Conservation (phyloP, 2,797 vertebrate genomes). For the Sparidentex hasta region DNA sequence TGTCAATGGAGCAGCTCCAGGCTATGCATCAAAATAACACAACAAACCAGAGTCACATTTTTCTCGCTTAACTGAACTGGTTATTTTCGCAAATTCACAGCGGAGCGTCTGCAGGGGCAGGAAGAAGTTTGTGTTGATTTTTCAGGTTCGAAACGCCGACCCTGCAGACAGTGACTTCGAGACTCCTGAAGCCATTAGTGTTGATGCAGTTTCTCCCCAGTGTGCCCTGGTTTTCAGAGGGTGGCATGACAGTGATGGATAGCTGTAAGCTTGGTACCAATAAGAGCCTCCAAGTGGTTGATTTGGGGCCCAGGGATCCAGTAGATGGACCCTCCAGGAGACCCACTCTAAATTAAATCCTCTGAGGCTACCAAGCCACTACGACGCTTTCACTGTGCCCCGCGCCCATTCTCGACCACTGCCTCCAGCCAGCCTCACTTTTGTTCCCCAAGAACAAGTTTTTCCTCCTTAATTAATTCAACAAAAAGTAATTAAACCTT, state of each 20-base stretch:
- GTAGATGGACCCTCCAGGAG: conserved; percentile 78
- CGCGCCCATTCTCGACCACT: conserved; percentile 68
- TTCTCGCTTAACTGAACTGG: conserved; percentile 12
- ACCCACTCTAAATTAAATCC: conserved; percentile 88
- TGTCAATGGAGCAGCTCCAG: conserved; percentile 52
- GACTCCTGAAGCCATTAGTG: conserved; percentile 59
- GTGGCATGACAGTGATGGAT: conserved; percentile 88
- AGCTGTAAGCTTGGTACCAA: conserved; percentile 80
- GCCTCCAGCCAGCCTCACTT: conserved; percentile 82
- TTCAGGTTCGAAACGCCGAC: conserved; percentile 32
- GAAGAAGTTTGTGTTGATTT: conserved; percentile 5
- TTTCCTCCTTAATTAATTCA: conserved; percentile 88
- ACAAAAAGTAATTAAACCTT: conserved; percentile 89
- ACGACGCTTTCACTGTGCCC: conserved; percentile 67
- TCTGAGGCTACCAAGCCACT: conserved; percentile 78
- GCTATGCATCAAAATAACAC: conserved; percentile 53
- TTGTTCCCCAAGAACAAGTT: conserved; percentile 84
- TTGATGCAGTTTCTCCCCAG: conserved; percentile 62
- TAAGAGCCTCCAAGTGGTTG: conserved; percentile 77
- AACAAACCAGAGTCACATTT: conserved; percentile 35
- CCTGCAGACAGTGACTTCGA: conserved; percentile 42
- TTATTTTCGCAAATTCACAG: conserved; percentile 23
- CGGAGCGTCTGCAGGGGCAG: conserved; percentile 6
- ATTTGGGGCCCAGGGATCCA: conserved; percentile 71
- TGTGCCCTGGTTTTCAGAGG: conserved; percentile 52